Conservation (phyloP, 2,888 invertebrate genomes). For the Strigamia crassipes region DNA sequence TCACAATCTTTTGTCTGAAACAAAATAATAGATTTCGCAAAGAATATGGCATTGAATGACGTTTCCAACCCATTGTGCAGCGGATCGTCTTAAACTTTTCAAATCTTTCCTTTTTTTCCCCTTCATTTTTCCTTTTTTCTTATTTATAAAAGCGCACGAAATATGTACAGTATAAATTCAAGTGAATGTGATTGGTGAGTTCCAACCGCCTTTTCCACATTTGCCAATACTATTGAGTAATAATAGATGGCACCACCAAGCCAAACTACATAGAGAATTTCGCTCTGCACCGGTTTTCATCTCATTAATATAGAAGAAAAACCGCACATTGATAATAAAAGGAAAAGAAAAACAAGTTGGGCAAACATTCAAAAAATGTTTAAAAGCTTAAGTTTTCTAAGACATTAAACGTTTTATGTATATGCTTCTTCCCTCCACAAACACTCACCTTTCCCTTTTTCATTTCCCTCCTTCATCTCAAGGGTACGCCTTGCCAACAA, state of each 20-base stretch:
- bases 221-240: neutral
- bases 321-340: neutral
- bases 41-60: neutral
- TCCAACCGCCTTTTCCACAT: too few species aligned
- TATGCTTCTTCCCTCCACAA: neutral
- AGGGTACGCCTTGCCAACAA: constrained; percentile 2
- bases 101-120: neutral
- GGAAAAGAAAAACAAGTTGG: constrained; percentile 8
- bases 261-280: neutral
- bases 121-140: neutral
- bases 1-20: neutral
- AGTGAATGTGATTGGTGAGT: neutral
- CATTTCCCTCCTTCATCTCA: constrained; percentile 2
- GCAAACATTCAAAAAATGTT: constrained; percentile 6
- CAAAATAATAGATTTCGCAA: neutral
- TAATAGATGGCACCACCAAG: constrained; percentile 39
- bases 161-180: neutral
- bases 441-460: constrained; percentile 29
- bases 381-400: constrained; percentile 8
- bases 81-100: neutral
- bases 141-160: neutral
- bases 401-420: constrained; percentile 7
- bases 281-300: neutral
- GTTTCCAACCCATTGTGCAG: constrained; percentile 4
- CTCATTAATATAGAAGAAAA: constrained; percentile 18